Percentiles rank a stretch among this genome's conserved stretches.
phyloP scores from a whole-genome alignment of 2,888 invertebrate genomes.

The Lapara coniferarum region DNA sequence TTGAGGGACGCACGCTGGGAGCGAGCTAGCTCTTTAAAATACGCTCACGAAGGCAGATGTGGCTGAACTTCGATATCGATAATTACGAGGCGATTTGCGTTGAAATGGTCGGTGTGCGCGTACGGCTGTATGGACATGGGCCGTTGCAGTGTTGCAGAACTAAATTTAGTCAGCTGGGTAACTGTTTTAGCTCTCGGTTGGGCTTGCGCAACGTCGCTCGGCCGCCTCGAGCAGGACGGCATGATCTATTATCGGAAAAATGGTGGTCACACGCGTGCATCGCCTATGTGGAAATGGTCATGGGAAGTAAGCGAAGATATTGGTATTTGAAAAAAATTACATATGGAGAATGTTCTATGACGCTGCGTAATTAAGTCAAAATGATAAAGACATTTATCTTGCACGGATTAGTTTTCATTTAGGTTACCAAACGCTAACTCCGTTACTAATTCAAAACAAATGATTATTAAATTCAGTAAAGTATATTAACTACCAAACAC shows the following conservation, averaged over 20 bases:
- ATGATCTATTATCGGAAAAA: slow-evolving; percentile 80
- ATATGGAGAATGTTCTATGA: background rate
- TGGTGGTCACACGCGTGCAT: slow-evolving; percentile 41
- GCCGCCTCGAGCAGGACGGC: slow-evolving; percentile 55
- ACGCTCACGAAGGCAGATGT: slow-evolving; percentile 32
- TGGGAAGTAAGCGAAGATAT: background rate
- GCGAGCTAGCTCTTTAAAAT: slow-evolving; percentile 28
- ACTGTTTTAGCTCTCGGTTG: slow-evolving; percentile 71
- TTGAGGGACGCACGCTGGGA: slow-evolving; percentile 57
- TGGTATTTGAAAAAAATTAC: background rate
- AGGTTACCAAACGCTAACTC: no score
- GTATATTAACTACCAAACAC: no score
- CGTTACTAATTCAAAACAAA: no score
- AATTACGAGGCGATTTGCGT: background rate
- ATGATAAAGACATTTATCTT: no score
- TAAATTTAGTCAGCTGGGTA: slow-evolving; percentile 68
- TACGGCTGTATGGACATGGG: slow-evolving; percentile 71
- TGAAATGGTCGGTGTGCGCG: slow-evolving; percentile 54
- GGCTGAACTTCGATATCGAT: background rate
- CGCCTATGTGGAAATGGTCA: slow-evolving; percentile 35
- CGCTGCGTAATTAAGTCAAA: no score
- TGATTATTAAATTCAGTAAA: no score
- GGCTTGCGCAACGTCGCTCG: slow-evolving; percentile 73
- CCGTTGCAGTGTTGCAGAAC: slow-evolving; percentile 77
- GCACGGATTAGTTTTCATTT: no score